These are phyloP conservation scores for Excalfactoria chinensis DNA, from an alignment of 2,113 vertebrate species.

Conservation along the genomic window DNA sequence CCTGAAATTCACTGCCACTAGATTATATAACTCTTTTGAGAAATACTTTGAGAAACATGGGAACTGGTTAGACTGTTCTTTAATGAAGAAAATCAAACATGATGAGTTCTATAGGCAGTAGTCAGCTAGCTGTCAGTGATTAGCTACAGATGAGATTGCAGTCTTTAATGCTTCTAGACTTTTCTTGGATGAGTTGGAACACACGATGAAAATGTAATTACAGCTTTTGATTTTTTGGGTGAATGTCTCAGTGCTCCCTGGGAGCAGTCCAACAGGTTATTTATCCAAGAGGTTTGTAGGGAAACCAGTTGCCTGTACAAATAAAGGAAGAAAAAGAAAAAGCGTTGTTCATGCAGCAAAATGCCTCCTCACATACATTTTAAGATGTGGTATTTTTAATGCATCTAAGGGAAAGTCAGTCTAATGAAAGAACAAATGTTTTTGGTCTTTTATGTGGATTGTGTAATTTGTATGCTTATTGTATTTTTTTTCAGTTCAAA, in stretches of 20 bases:
- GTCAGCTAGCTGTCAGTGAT: slow-evolving; percentile 60
- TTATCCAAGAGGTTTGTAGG: slow-evolving; percentile 36
- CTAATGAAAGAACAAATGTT: slow-evolving; percentile 59
- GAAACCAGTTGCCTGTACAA: slow-evolving; percentile 26
- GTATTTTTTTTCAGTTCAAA: not conserved
- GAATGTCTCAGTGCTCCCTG: slow-evolving; percentile 13
- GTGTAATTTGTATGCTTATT: slow-evolving; percentile 22
- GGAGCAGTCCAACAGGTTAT: slow-evolving; percentile 58
- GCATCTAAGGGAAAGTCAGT: slow-evolving; percentile 47
- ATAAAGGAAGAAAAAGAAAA: slow-evolving; percentile 45
- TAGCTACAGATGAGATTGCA: slow-evolving; percentile 56
- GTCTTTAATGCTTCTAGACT: slow-evolving; percentile 62
- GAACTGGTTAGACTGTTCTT: slow-evolving; percentile 45
- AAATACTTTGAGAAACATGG: slow-evolving; percentile 57
- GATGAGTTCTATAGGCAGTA: slow-evolving; percentile 50
- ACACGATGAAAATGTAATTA: slow-evolving; percentile 51
- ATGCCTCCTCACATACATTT: slow-evolving; percentile 20
- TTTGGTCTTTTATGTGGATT: slow-evolving; percentile 55
- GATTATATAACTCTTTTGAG: slow-evolving; percentile 37
- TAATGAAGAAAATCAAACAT: slow-evolving; percentile 63
- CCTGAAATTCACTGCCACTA: slow-evolving; percentile 19
- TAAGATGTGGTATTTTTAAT: slow-evolving; percentile 54
- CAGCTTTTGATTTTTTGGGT: slow-evolving; percentile 59
- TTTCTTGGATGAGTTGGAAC: slow-evolving; percentile 37
- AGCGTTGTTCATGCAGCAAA: slow-evolving; percentile 28